A percentile compares a stretch with the other conserved stretches of the same genome.
Evolutionary conservation across 2,888 invertebrate species (phyloP).

Genomic region (Dryocosmus kuriphilus): DNA sequence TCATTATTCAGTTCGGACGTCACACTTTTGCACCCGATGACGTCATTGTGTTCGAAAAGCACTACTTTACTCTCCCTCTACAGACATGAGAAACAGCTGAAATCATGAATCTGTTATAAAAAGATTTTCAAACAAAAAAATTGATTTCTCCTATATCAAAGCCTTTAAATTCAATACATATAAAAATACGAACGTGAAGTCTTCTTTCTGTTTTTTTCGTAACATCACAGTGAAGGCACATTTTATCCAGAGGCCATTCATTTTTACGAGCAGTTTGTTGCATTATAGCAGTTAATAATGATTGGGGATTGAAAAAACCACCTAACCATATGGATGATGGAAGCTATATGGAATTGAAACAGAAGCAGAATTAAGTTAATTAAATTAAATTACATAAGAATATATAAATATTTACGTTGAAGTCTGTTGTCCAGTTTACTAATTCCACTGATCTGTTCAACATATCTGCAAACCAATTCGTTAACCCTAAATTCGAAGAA

Average conservation of each 20-base stretch:
- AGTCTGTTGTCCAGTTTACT: slow-evolving; percentile 93
- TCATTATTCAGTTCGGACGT: too few species aligned
- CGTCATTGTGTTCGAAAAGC: too few species aligned
- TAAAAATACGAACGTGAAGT: slow-evolving; percentile 83
- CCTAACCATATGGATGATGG: slow-evolving; percentile 95
- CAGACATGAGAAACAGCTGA: too few species aligned
- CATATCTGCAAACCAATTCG: slow-evolving; percentile 93
- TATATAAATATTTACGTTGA: slow-evolving; percentile 79
- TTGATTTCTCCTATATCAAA: too few species aligned
- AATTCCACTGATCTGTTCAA: slow-evolving; percentile 88
- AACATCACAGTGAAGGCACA: slow-evolving; percentile 96
- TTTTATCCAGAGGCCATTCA: slow-evolving; percentile 97
- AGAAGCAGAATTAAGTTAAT: background rate
- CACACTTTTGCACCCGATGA: too few species aligned
- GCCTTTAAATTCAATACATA: too few species aligned
- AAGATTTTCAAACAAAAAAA: too few species aligned
- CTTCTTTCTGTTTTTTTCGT: slow-evolving; percentile 92
- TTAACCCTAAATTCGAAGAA: slow-evolving; percentile 90
- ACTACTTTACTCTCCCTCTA: too few species aligned
- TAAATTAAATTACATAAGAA: background rate
- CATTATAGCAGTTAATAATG: slow-evolving; percentile 97
- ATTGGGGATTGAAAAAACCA: slow-evolving; percentile 98
- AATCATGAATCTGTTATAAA: too few species aligned
- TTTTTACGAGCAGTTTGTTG: slow-evolving; percentile 97
- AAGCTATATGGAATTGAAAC: slow-evolving; percentile 77